Percentiles rank a stretch among this genome's conserved stretches.
Evolutionary conservation across 23 tunicate genomes (phyloP).

Genomic region (Botrylloides violaceus): DNA sequence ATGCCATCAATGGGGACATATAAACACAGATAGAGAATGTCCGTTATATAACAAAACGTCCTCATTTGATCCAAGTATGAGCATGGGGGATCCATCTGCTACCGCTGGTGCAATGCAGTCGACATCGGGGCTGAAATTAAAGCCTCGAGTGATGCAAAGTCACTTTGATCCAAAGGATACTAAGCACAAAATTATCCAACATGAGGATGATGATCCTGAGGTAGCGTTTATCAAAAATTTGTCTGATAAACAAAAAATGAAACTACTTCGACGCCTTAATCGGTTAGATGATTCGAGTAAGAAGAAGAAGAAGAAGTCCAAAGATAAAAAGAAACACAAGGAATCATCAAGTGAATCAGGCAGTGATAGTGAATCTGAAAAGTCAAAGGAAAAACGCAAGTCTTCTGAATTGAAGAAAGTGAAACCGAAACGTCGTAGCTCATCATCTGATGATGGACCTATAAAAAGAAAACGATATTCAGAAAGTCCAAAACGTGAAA

Average conservation of each 20-base stretch:
- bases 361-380: constrained; percentile 14
- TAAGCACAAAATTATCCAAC: constrained; percentile 43
- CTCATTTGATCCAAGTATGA: constrained; percentile 71
- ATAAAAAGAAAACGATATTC: neutral
- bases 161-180: constrained; percentile 45
- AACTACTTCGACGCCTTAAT: constrained; percentile 60
- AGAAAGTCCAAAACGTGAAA: neutral
- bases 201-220: constrained; percentile 76
- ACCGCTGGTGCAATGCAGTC: constrained; percentile 25
- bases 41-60: constrained; percentile 90
- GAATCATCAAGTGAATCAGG: constrained; percentile 1
- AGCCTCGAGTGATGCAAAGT: constrained; percentile 61
- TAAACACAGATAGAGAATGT: constrained; percentile 97
- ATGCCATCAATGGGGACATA: constrained; percentile 99
- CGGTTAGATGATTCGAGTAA: constrained; percentile 31
- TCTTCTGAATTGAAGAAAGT: constrained; percentile 1
- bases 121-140: constrained; percentile 33
- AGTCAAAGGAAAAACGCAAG: constrained; percentile 6
- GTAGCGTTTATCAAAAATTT: constrained; percentile 79
- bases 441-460: constrained; percentile 3
- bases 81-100: constrained; percentile 25
- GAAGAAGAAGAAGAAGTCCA: constrained; percentile 25
- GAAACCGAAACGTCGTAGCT: neutral
- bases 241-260: constrained; percentile 75
- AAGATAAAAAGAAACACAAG: constrained; percentile 17